Base-by-base conservation (phyloP, 92 coral and sea anemone genomes). In the Parazoanthus darwini region DNA sequence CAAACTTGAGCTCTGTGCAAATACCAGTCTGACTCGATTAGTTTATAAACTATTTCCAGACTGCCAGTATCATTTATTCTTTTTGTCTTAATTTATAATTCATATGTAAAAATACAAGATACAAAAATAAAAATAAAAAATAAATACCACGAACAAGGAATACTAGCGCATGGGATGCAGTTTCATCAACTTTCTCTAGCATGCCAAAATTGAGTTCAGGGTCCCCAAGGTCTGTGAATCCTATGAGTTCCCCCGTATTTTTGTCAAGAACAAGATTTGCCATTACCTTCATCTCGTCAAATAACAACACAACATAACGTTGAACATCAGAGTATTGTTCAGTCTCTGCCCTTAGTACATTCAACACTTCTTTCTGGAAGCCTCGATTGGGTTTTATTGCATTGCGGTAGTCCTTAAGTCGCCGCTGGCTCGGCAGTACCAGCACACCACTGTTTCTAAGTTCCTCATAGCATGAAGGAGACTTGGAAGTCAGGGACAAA, bases 1-100 rank as follows among this genome's bases (percentile, higher is more conserved):
- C 79, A 89, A 89, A 91, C 92, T 93, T 91, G 51, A 91, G 92
- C 29, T 87, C 91, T 72, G 94, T 93, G 73, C 92, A 86, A n/a
- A 93, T 72, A 68, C 95, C 93, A 38, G n/a, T n/a, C n/a, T n/a
- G n/a, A n/a, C n/a, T n/a, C n/a, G n/a, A n/a, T n/a, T n/a, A n/a
- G n/a, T n/a, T n/a, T n/a, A n/a, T n/a, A n/a, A n/a, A n/a, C n/a
- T n/a, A n/a, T n/a, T n/a, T n/a, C n/a, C n/a, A n/a, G n/a, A n/a
- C n/a, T n/a, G n/a, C n/a, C n/a, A n/a, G n/a, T n/a, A n/a, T n/a
- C n/a, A n/a, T n/a, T n/a, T n/a, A n/a, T n/a, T n/a, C n/a, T n/a
- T n/a, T n/a, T n/a, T n/a, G n/a, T n/a, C n/a, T n/a, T n/a, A n/a
- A n/a, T n/a, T n/a, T n/a, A n/a, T n/a, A n/a, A n/a, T n/a, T n/a